A percentile compares a stretch with the other conserved stretches of the same genome.
Evolutionary conservation across 2,113 vertebrate species (phyloP).

Genomic region (Telmatochromis brachygnathus): DNA sequence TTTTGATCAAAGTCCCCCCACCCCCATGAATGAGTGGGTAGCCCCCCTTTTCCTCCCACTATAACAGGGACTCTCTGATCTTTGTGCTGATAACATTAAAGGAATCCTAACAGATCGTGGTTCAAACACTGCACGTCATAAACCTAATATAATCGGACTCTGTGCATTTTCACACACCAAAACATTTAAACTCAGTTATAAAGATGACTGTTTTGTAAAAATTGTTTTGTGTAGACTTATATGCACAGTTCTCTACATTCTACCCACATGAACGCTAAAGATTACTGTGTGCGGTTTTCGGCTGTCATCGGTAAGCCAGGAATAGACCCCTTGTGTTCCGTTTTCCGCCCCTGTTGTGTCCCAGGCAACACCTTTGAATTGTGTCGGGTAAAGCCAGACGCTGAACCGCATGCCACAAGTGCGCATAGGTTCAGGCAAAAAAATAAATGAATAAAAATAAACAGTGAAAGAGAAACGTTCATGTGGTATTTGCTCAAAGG

Average conservation of each 20-base stretch:
- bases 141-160: background rate
- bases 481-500: background rate
- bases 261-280: background rate
- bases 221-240: background rate
- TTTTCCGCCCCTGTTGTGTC: background rate
- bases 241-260: background rate
- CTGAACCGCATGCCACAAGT: background rate
- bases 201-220: background rate
- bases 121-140: background rate
- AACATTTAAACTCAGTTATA: background rate
- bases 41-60: background rate
- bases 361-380: background rate
- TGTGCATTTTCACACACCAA: background rate
- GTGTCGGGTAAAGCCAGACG: background rate
- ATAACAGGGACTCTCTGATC: background rate
- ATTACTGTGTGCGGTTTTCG: background rate
- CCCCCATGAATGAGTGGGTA: background rate
- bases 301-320: background rate
- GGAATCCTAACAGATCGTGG: background rate
- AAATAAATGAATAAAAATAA: background rate
- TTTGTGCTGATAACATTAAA: background rate
- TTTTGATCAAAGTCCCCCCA: background rate
- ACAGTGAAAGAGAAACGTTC: background rate
- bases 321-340: background rate
- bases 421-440: background rate